Conservation (phyloP, 2,888 invertebrate genomes). For the Caenorhabditis wallacei region DNA sequence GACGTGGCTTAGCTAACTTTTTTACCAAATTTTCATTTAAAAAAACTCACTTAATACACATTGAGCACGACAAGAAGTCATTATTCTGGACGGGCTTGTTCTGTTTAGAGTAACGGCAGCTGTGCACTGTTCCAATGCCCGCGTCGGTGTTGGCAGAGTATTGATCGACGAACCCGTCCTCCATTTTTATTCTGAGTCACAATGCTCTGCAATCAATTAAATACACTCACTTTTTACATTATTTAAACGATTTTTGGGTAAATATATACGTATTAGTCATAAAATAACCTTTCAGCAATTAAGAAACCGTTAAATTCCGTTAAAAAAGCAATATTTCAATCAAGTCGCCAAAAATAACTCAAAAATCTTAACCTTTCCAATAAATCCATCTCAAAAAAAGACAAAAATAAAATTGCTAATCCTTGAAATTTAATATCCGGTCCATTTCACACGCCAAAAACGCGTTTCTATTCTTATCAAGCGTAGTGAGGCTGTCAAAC, state of each 20-base stretch:
- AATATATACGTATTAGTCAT: too few relatives aligned
- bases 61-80: slow-evolving; percentile 34
- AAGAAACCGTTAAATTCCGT: too few relatives aligned
- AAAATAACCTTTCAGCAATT: too few relatives aligned
- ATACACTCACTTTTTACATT: background rate
- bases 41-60: slow-evolving; percentile 59
- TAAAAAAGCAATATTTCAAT: too few relatives aligned
- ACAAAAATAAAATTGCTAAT: slow-evolving; percentile 9
- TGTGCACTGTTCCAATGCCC: slow-evolving; percentile 61
- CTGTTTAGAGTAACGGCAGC: slow-evolving; percentile 63
- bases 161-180: slow-evolving; percentile 61
- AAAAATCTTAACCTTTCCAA: background rate
- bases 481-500: slow-evolving; percentile 23
- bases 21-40: background rate
- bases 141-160: slow-evolving; percentile 43
- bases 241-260: too few relatives aligned
- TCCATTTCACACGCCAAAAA: slow-evolving; percentile 23
- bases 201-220: slow-evolving; percentile 19
- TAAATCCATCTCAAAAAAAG: background rate
- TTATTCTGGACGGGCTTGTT: slow-evolving; percentile 48
- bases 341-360: too few relatives aligned
- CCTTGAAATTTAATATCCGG: slow-evolving; percentile 37
- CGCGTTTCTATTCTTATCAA: slow-evolving; percentile 44
- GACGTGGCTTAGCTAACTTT: too few relatives aligned
- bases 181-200: slow-evolving; percentile 28